Conservation (phyloP, 2,888 invertebrate genomes). For the Agrypnus murinus region DNA sequence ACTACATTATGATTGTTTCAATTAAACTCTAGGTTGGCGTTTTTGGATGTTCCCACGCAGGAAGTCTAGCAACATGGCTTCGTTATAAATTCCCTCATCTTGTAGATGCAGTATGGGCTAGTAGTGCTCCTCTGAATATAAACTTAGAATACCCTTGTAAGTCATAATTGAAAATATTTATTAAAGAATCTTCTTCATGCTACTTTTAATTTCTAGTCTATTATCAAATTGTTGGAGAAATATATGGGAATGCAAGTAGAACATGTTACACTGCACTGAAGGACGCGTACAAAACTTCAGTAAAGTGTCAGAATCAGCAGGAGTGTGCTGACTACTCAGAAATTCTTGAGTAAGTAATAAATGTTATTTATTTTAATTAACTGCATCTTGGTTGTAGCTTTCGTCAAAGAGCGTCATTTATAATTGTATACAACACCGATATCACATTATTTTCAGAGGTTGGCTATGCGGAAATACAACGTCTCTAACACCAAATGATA, state of each 20-base stretch:
- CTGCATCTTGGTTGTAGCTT: too few species aligned
- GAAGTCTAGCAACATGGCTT: conserved; percentile 77
- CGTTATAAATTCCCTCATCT: conserved; percentile 76
- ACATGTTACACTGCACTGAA: conserved; percentile 71
- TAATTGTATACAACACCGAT: too few species aligned
- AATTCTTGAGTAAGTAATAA: conserved; percentile 72
- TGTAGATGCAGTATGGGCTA: conserved; percentile 75
- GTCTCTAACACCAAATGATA: conserved; percentile 20
- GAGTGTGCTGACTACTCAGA: too few species aligned
- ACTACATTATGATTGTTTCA: too few species aligned
- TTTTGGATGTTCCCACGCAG: conserved; percentile 77
- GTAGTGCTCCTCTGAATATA: conserved; percentile 76
- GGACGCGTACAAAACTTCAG: too few species aligned
- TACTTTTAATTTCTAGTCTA: conserved; percentile 71
- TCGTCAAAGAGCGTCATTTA: too few species aligned
- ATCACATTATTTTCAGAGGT: conserved; percentile 30
- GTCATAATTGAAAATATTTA: conserved; percentile 13
- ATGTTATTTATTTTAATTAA: conserved; percentile 3
- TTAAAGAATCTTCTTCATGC: too few species aligned
- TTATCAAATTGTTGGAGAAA: conserved; percentile 72
- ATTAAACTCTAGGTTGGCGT: conserved; percentile 68
- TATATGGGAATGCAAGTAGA: conserved; percentile 67
- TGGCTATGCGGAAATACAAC: conserved; percentile 37
- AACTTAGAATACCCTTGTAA: conserved; percentile 76
- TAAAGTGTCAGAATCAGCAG: too few species aligned